These are phyloP conservation scores for Stratiomys singularior DNA, from an alignment of 2,888 invertebrate species.

Conservation along the genomic window DNA sequence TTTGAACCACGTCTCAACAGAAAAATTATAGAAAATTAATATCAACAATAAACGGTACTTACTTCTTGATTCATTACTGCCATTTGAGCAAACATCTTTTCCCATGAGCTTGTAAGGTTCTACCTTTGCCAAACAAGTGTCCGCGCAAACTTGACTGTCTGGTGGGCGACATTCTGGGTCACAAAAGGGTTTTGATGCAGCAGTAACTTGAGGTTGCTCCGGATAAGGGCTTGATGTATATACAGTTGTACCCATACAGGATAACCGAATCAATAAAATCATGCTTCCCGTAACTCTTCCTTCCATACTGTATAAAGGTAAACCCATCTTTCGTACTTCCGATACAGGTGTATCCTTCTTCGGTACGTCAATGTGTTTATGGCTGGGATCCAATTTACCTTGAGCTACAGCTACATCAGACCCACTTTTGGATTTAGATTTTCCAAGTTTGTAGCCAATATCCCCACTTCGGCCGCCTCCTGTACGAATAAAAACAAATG, in stretches of 20 bases:
- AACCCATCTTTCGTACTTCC: conserved; percentile 59
- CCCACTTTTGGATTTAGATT: conserved; percentile 10
- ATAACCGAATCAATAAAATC: conserved; percentile 60
- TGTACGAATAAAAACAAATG: neutral
- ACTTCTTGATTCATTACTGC: neutral
- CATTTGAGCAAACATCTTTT: neutral
- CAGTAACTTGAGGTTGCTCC: neutral
- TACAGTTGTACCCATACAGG: conserved; percentile 62
- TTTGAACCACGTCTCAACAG: no score
- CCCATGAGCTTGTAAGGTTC: neutral
- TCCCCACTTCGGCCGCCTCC: neutral
- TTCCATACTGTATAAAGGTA: conserved; percentile 61
- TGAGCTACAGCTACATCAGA: neutral
- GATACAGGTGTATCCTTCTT: conserved; percentile 54
- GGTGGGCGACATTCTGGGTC: neutral
- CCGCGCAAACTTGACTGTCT: neutral
- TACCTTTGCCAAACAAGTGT: conserved; percentile 11
- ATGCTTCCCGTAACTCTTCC: conserved; percentile 61
- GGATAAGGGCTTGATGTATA: conserved; percentile 47
- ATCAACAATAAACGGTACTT: neutral
- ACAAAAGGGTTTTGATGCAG: conserved; percentile 4
- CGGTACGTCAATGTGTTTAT: neutral
- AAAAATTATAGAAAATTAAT: no score
- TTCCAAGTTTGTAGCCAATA: no score
- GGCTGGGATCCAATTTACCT: neutral